Evolutionary conservation across 2,113 vertebrate species (phyloP), one percentile per base, ranked within the genome.

Genomic region (Misgurnus mizolepis): DNA sequence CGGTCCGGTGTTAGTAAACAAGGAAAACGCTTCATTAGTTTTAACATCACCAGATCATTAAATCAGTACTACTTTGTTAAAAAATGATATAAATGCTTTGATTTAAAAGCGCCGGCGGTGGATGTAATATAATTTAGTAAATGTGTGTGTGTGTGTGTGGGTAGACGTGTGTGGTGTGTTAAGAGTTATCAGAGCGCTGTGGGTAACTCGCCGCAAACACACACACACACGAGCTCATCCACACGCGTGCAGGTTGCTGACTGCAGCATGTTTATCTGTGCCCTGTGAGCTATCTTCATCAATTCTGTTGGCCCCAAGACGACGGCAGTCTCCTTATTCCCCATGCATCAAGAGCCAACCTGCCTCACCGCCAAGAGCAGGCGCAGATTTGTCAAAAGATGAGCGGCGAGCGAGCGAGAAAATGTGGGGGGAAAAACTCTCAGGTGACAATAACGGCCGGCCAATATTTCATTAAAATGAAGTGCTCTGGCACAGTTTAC

Each of bases 401-500:
- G 78, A 78, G 73, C 64, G 12, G 78, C 22, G 56, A 65, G 50
- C 69, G 66, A 76, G 68, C 67, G 61, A 68, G 79, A 61, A 18
- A 62, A 41, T 55, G 45, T 9, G 55, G 39, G 58, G 27, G 34
- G 87, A 84, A 86, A 79, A 83, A 81, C 88, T 84, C 90, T 90
- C 91, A 77, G 85, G 90, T 95, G 96, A 97, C 95, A 95, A 93
- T 94, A 94, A 94, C 93, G 91, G 86, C 78, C 2, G 85, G 84
- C 90, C 92, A 90, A 95, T 98, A 95, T 94, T 95, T 98, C 96
- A 98, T 94, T 92, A 93, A 96, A 97, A 97, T 95, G 91, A 95
- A 97, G 95, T 94, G 94, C 92, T 86, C 79, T 91, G 93, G 93
- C 93, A 93, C 90, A 94, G 93, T 93, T 91, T 93, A 92, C 89